These are phyloP conservation scores for Phymastichus coffea DNA, from an alignment of 1,140 invertebrate genomes.

Conservation along the genomic window DNA sequence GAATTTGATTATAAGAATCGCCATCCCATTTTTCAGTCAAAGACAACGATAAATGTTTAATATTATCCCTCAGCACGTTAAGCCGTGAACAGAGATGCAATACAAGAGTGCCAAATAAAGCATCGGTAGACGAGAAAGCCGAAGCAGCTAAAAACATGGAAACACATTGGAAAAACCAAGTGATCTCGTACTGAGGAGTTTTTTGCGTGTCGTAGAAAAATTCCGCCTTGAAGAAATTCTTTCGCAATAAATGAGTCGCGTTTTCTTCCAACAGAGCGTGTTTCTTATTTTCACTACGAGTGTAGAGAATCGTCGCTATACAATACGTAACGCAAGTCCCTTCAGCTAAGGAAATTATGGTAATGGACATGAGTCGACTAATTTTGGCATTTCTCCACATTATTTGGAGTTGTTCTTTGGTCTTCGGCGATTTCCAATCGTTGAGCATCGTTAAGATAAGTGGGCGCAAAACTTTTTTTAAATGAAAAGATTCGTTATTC, in stretches of 20 bases:
- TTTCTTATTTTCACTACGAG: neutral
- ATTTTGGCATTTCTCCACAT: slow-evolving; percentile 1
- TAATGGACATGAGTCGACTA: neutral
- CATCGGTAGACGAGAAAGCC: slow-evolving; percentile 42
- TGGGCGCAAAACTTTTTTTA: neutral
- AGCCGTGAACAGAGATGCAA: slow-evolving; percentile 31
- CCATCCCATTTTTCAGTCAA: neutral
- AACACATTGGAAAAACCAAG: slow-evolving; percentile 47
- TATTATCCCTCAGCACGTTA: too few relatives aligned
- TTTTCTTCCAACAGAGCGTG: too few relatives aligned
- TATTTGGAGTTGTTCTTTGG: neutral
- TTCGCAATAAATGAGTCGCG: neutral
- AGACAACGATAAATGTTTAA: too few relatives aligned
- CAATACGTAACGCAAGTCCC: neutral
- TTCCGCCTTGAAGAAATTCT: slow-evolving; percentile 24
- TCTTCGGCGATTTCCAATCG: slow-evolving; percentile 16
- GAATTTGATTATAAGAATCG: neutral
- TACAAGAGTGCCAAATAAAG: slow-evolving; percentile 37
- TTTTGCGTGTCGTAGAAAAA: slow-evolving; percentile 51
- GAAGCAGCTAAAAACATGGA: slow-evolving; percentile 35
- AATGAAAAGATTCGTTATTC: too few relatives aligned
- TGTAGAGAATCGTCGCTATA: neutral
- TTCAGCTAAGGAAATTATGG: neutral
- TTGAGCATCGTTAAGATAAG: slow-evolving; percentile 2
- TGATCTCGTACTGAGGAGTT: slow-evolving; percentile 51